A percentile compares a stretch with the other conserved stretches of the same genome.
These are phyloP conservation scores for Lordiphosa fenestrarum DNA, from an alignment of 2,888 invertebrate species.

Conservation along the genomic window DNA sequence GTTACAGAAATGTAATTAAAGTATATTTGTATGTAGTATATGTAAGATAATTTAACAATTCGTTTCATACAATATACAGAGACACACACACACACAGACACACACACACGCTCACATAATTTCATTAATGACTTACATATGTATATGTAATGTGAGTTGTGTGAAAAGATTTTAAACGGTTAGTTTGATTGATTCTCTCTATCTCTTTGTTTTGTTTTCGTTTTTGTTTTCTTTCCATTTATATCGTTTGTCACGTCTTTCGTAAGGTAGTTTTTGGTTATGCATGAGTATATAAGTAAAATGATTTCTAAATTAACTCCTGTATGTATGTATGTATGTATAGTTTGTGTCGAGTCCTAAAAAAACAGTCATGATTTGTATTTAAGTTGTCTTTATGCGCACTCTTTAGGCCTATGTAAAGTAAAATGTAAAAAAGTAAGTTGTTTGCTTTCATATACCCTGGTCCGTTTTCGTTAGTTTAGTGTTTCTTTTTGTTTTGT, in stretches of 20 bases:
- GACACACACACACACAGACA: conserved; percentile 19
- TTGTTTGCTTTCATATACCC: conserved; percentile 29
- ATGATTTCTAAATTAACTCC: conserved; percentile 11
- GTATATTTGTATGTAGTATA: conserved; percentile 8
- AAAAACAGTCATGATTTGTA: conserved; percentile 9
- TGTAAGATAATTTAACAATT: conserved; percentile 14
- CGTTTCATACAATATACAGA: conserved; percentile 14
- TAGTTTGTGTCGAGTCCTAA: conserved; percentile 6
- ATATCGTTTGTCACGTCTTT: conserved; percentile 43
- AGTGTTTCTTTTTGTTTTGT: conserved; percentile 28
- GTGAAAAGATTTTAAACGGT: conserved; percentile 68
- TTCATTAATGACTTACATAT: too few relatives aligned
- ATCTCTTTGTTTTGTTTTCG: conserved; percentile 10
- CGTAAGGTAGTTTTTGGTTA: conserved; percentile 43
- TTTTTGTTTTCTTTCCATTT: conserved; percentile 1
- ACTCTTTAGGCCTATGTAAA: conserved; percentile 31
- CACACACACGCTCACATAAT: conserved; percentile 10
- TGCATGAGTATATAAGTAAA: conserved; percentile 15
- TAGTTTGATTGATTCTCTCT: conserved; percentile 21
- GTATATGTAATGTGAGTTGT: conserved; percentile 5
- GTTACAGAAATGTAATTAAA: background rate
- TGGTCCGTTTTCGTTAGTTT: conserved; percentile 50
- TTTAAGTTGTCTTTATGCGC: conserved; percentile 39
- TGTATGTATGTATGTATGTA: background rate
- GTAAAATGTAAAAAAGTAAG: conserved; percentile 38